Evolutionary conservation across 2,888 invertebrate species (phyloP).

Genomic region (Ischnura elegans): DNA sequence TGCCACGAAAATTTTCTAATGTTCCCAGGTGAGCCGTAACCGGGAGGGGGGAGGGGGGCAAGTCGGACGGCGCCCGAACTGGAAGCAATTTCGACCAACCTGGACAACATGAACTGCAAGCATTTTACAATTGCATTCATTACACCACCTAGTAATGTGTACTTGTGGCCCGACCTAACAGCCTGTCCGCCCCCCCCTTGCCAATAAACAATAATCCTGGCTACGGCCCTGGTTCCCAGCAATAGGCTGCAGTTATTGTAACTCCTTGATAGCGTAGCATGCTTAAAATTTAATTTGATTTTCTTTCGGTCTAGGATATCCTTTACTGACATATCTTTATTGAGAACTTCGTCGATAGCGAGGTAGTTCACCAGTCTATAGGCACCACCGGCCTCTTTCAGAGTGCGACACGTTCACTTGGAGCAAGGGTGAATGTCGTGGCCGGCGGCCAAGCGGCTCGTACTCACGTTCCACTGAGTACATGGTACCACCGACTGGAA

Average conservation of each 20-base stretch:
- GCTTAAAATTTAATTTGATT: neutral
- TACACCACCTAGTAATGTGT: too few species aligned
- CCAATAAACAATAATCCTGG: too few species aligned
- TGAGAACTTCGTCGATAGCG: neutral
- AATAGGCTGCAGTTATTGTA: neutral
- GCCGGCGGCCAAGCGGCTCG: neutral
- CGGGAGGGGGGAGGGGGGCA: too few species aligned
- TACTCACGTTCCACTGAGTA: neutral
- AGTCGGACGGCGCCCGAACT: too few species aligned
- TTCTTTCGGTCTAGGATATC: neutral
- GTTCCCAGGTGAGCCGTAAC: too few species aligned
- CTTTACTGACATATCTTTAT: neutral
- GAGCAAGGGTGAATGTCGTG: conserved; percentile 24
- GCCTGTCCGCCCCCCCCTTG: too few species aligned
- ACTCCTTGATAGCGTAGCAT: neutral
- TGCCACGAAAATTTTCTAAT: too few species aligned
- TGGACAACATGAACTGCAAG: too few species aligned
- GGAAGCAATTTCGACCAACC: too few species aligned
- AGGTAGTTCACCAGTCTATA: neutral
- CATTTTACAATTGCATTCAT: too few species aligned
- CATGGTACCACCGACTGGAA: conserved; percentile 18
- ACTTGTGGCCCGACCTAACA: too few species aligned
- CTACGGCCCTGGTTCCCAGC: too few species aligned
- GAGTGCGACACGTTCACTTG: neutral
- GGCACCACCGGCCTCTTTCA: neutral